These are phyloP conservation scores for Theonella swinhoei DNA, from an alignment of 37 sponge, comb jelly and placozoan species.

Conservation along the genomic window DNA sequence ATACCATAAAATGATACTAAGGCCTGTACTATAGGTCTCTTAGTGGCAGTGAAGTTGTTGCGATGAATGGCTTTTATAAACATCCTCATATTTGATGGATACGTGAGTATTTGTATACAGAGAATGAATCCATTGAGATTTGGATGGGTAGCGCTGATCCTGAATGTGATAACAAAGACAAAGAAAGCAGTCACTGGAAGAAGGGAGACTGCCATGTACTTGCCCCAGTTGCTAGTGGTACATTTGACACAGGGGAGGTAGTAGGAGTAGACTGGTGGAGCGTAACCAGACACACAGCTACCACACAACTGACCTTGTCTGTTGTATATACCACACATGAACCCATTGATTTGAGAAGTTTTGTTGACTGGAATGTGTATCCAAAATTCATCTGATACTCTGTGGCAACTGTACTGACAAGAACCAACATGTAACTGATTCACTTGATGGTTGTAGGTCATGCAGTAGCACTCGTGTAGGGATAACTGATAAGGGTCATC, in stretches of 20 bases:
- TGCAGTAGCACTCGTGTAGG: neutral
- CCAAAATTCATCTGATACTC: neutral
- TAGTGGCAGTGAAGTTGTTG: neutral
- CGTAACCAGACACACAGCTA: neutral
- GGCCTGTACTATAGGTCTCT: neutral
- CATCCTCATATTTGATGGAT: neutral
- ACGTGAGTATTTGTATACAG: neutral
- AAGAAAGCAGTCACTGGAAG: neutral
- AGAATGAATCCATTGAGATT: neutral
- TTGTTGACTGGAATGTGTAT: neutral
- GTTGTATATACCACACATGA: neutral
- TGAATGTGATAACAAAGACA: neutral
- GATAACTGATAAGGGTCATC: neutral
- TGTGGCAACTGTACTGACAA: neutral
- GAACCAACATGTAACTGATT: neutral
- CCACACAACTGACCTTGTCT: conserved; percentile 18
- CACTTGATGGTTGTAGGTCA: neutral
- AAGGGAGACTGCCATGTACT: neutral
- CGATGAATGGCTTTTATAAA: neutral
- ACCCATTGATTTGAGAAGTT: neutral
- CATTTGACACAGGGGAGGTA: neutral
- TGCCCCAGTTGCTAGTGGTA: neutral
- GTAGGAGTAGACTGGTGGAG: conserved; percentile 12
- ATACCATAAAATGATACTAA: neutral
- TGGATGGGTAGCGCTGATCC: neutral